Conservation (phyloP, 2,888 invertebrate genomes). For the Pharmacophagus antenor region DNA sequence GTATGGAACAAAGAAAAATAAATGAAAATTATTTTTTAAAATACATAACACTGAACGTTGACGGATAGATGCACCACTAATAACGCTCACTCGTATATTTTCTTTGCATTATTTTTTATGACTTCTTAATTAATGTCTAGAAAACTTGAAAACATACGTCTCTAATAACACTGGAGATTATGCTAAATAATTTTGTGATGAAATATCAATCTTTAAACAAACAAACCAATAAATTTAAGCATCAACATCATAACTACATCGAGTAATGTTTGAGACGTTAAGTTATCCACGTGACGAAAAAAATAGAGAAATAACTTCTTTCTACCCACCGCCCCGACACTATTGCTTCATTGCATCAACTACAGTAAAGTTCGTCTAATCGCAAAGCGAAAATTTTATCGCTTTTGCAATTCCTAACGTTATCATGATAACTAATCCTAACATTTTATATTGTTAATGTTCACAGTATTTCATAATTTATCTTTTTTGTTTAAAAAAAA, state of each 20-base stretch:
- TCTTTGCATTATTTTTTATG: no score
- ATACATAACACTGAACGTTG: no score
- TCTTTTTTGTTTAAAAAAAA: background rate
- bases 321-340: conserved; percentile 12
- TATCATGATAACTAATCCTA: conserved; percentile 8
- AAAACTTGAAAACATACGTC: no score
- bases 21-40: no score
- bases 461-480: background rate
- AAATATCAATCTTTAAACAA: conserved; percentile 18
- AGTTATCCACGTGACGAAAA: conserved; percentile 18
- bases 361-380: conserved; percentile 21
- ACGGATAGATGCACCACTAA: no score
- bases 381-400: conserved; percentile 25
- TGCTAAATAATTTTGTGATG: background rate
- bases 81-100: no score
- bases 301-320: conserved; percentile 26
- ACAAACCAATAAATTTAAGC: conserved; percentile 29
- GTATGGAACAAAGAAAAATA: no score
- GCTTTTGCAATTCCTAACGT: conserved; percentile 14
- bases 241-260: conserved; percentile 24
- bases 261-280: conserved; percentile 13
- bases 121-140: no score
- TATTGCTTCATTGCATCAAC: conserved; percentile 22
- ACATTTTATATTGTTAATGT: background rate
- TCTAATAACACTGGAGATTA: no score